Evolutionary conservation across 2,888 invertebrate species (phyloP), one percentile per base, ranked within the genome.

Genomic region (Patella pellucida): DNA sequence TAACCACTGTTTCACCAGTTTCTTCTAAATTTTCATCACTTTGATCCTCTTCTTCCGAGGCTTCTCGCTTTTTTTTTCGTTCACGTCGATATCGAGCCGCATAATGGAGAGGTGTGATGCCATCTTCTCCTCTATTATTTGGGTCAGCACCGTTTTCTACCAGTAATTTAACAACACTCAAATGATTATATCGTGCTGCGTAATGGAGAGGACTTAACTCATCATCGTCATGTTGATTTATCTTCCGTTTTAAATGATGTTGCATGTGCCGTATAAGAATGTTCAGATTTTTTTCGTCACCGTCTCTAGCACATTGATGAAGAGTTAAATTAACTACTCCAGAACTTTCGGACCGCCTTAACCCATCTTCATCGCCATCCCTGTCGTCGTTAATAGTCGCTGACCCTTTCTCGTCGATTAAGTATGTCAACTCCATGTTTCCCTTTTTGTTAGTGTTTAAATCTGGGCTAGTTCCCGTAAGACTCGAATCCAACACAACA

Each of bases 111-210:
- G 92, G 91, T 14, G 91, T 89, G 16, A 91, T 85, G 14, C 87
- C 89, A 75, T 92, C 91, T 68, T 91, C 90, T 31, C 91, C 92
- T 41, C 82, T 73, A 41, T 86, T 85, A 81, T 91, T 88, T 4
- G 89, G 87, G 81, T 90, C 91, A 89, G 91, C 91, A 51, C 90
- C 90, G 72, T 84, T 84, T 52, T 90, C 87, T 9, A 92, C 85
- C 3, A 92, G 87, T 12, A 91, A 76, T 75, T 88, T 86, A 52
- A 91, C 89, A 0, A 91, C 87, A 27, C 81, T 82, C 1, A 89
- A 83, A 75, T 91, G 91, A 77, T 91, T 91, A 84, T 92, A 91
- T 15, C 92, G 89, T 7, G 92, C 90, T 19, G 92, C 92, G 80
- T 92, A 92, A 83, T 92, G 92, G 23, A 92, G 86, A 0, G 92